A percentile compares a stretch with the other conserved stretches of the same genome.
Conservation (phyloP, 2,113 vertebrate genomes). For the Apaloderma vittatum region DNA sequence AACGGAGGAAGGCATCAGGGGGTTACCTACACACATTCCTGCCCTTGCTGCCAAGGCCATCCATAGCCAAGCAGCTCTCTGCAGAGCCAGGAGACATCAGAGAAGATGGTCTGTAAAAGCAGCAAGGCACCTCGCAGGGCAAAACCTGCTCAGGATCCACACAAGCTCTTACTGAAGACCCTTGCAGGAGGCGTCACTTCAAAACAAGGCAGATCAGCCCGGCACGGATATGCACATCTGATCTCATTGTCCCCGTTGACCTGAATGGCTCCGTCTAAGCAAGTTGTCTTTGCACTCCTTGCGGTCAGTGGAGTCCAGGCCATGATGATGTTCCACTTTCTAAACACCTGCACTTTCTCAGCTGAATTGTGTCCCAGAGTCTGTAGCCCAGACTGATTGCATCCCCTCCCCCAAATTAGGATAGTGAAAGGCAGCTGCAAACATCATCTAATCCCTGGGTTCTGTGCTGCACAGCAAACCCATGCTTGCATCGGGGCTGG, state of each 20-base stretch:
- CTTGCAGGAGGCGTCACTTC: not conserved
- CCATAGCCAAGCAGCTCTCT: not conserved
- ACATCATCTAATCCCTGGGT: too few relatives aligned
- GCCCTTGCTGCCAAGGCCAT: not conserved
- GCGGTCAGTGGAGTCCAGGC: not conserved
- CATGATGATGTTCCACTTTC: not conserved
- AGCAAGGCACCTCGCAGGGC: not conserved
- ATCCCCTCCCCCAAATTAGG: not conserved
- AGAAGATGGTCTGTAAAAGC: not conserved
- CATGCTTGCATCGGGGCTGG: not conserved
- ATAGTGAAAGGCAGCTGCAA: not conserved
- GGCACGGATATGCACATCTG: not conserved
- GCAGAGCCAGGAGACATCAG: not conserved
- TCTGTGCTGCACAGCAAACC: not conserved
- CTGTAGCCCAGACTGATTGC: not conserved
- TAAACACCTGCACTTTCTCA: not conserved
- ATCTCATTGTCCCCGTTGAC: not conserved
- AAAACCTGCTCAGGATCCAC: not conserved
- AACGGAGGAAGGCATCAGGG: accelerated
- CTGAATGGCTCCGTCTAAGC: not conserved
- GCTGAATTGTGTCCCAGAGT: not conserved
- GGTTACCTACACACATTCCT: not conserved
- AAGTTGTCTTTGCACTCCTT: not conserved
- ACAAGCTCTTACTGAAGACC: not conserved
- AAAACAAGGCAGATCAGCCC: not conserved